phyloP scores from a whole-genome alignment of 2,797 vertebrate species.

The Gadopsis bispinosus region DNA sequence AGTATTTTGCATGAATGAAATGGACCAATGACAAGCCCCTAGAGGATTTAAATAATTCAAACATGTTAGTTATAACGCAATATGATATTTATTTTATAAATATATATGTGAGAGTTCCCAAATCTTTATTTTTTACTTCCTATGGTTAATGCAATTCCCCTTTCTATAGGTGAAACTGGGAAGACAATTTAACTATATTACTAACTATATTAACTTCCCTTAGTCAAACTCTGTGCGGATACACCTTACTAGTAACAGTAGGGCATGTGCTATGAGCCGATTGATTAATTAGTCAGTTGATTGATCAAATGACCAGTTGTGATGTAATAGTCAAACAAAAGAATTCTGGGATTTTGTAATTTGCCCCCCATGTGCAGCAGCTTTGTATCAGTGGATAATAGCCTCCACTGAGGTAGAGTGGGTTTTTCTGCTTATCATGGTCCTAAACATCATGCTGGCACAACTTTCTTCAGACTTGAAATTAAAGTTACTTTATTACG shows the following conservation, averaged over 20 bases:
- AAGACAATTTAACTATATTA: neutral
- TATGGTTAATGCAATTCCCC: neutral
- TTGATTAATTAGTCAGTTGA: neutral
- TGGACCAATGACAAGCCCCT: slow-evolving; percentile 6
- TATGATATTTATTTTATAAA: neutral
- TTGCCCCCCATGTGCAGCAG: neutral
- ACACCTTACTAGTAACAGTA: neutral
- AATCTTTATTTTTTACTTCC: neutral
- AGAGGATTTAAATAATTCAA: slow-evolving; percentile 25
- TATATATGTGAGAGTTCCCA: too few species aligned
- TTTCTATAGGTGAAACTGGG: neutral
- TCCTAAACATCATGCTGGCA: neutral
- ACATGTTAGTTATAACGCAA: neutral
- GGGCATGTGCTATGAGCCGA: neutral
- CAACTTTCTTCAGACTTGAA: neutral
- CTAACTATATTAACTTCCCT: neutral
- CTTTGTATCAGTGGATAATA: neutral
- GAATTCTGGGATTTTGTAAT: neutral
- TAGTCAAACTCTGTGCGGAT: neutral
- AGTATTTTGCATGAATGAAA: neutral
- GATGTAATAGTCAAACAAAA: neutral
- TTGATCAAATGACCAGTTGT: neutral
- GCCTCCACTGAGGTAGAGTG: neutral
- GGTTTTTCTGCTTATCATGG: neutral
- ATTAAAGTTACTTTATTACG: neutral